A percentile compares a stretch with the other conserved stretches of the same genome.
These are phyloP conservation scores for Xiphorhynchus elegans DNA, from an alignment of 2,113 vertebrate genomes.

Conservation along the genomic window DNA sequence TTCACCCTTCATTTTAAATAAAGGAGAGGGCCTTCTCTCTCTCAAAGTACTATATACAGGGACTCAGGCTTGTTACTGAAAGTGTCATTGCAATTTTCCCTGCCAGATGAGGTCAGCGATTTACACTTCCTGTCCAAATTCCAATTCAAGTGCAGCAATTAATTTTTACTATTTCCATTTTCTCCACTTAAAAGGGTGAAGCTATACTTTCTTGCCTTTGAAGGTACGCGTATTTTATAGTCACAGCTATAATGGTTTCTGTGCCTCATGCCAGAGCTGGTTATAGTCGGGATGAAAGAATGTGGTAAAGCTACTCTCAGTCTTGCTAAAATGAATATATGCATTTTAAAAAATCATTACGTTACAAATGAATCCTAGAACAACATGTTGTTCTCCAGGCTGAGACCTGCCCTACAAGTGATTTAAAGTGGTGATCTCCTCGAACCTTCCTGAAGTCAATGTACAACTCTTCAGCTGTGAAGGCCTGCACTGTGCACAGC, in stretches of 20 bases:
- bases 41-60: background rate
- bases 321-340: conserved; percentile 13
- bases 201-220: conserved; percentile 29
- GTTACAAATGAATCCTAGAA: conserved; percentile 38
- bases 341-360: background rate
- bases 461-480: conserved; percentile 31
- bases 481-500: conserved; percentile 40
- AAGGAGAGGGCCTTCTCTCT: conserved; percentile 12
- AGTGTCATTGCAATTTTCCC: conserved; percentile 20
- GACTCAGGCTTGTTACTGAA: conserved; percentile 7
- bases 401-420: conserved; percentile 36
- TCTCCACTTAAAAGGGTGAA: background rate
- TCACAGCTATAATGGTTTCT: conserved; percentile 44
- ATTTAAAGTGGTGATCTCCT: conserved; percentile 10
- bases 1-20: background rate
- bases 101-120: background rate
- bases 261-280: conserved; percentile 34
- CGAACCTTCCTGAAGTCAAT: conserved; percentile 4
- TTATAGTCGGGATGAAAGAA: conserved; percentile 37
- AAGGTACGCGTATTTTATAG: background rate
- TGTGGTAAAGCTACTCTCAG: conserved; percentile 6
- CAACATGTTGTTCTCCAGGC: conserved; percentile 11
- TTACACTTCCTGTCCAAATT: conserved; percentile 42
- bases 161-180: conserved; percentile 41
- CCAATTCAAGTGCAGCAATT: conserved; percentile 20